Percentiles rank a stretch among this genome's conserved stretches.
These are phyloP conservation scores for Sepioteuthis lessoniana DNA, from an alignment of 2,888 invertebrate genomes.

Conservation along the genomic window DNA sequence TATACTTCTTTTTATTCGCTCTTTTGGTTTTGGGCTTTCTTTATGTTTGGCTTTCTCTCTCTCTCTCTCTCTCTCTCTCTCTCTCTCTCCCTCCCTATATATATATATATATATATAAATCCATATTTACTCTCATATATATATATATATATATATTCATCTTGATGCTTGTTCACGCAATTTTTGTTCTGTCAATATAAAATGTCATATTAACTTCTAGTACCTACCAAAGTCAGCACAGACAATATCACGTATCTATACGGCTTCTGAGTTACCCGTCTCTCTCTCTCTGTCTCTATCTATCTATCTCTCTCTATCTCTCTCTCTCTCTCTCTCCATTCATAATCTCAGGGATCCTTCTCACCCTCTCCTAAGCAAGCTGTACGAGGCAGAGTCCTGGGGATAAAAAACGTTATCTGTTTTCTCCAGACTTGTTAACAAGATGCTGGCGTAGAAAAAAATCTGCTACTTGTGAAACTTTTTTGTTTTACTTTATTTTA, in stretches of 20 bases:
- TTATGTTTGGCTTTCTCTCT: neutral
- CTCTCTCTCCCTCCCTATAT: neutral
- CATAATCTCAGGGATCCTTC: neutral
- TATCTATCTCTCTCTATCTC: neutral
- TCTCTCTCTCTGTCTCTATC: accelerated
- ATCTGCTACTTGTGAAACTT: neutral
- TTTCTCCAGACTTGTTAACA: neutral
- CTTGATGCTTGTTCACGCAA: too few species aligned
- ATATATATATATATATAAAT: too few species aligned
- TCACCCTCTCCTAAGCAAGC: neutral
- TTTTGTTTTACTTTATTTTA: neutral
- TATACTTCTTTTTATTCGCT: too few species aligned
- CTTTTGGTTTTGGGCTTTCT: neutral
- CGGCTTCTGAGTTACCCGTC: too few species aligned
- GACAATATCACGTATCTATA: too few species aligned
- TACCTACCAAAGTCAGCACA: neutral
- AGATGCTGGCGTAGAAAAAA: neutral
- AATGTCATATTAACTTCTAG: too few species aligned
- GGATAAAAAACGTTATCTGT: neutral
- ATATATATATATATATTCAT: too few species aligned
- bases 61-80: neutral
- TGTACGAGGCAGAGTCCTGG: neutral
- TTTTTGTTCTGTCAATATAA: too few species aligned
- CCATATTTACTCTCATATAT: too few species aligned
- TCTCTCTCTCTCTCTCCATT: neutral